Evolutionary conservation across 1,140 invertebrate genomes (phyloP), one percentile per base, ranked within the genome.

Genomic region (Diplogasteroides magnus): DNA sequence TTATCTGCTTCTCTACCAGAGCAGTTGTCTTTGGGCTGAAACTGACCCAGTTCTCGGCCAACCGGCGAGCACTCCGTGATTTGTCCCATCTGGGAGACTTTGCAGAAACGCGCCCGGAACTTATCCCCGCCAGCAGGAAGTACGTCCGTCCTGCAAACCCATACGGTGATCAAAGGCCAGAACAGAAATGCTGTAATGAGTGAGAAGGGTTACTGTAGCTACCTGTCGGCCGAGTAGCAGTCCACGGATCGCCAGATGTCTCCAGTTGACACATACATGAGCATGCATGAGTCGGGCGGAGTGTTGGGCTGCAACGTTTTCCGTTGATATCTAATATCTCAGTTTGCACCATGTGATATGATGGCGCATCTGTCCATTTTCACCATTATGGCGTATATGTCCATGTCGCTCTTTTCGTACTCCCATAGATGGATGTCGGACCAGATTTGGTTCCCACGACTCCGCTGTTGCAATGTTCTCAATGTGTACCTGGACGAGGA

Each of bases 171-270:
- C 19, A 19, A 48, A 48, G 19, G 6, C 6, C 6, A 11, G 37
- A 48, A 48, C 37, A 11, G 6, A 19, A 48, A 48, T 48, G 37
- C 6, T 19, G 37, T 11, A 48, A 48, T 48, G 19, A 11, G 37
- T 48, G 37, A 48, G 6, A 11, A 48, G 19, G 37, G 19, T 48
- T 48, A 19, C 6, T 48, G 19, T 6, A 6, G 37, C 19, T 48
- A 48, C 37, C 59, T 67, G 57, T 31, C 59, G 1, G 55, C 31
- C 1, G 55, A 58, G 26, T 59, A 31, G 57, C 65, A 67, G 25
- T 23, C 59, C 48, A 55, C 59, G 28, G 65, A 58, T 32, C 65
- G 57, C 65, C 65, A 67, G 15, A 67, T 60, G 29, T 57, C 65
- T 37, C 59, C 29, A 23, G 32, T 23, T 23, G 32, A 60, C 2